Evolutionary conservation across 2,888 invertebrate genomes (phyloP), one percentile per base, ranked within the genome.

Genomic region (Andrena camellia): DNA sequence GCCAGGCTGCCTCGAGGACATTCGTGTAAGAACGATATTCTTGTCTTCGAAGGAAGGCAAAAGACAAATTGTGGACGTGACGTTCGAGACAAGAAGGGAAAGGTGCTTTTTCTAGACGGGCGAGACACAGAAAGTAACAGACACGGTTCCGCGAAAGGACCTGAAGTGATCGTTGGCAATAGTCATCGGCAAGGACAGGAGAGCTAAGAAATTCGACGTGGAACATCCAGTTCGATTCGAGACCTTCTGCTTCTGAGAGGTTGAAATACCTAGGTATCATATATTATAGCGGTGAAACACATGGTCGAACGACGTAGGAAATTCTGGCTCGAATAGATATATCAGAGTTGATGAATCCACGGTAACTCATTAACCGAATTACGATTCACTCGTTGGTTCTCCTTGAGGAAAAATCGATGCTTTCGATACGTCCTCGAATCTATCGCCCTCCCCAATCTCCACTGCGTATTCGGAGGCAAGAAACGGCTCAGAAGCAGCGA

Each of bases 41-140:
- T n/a, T 13, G 64, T 48, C 59, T 78, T 69, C 20, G 35, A 50
- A 42, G 64, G 8, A n/a, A 20, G 7, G 13, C n/a, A 50, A 59
- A 52, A 42, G 68, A 73, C 50, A 78, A 81, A 78, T 73, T 69
- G 64, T 6, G 64, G 64, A 64, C 68, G 42, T 42, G 59, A 73
- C 59, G 23, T 17, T 35, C 26, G 4, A 26, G n/a, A 10, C 23
- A 73, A 77, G 48, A 71, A 70, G 23, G 29, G 29, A 10, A 35
- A 52, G 10, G 6, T 26, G 67, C 3, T 68, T 73, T 60, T 62
- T 67, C 54, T 42, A 10, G 13, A 13, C 7, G 20, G 17, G n/a
- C 13, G 20, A 31, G 20, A 31, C 13, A 4, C 20, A 2, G 62
- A 10, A 64, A 64, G 33, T 64, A 48, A 42, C 10, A 29, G 20